Evolutionary conservation across 2,888 invertebrate species (phyloP).

Genomic region (Dryobotodes eremita): DNA sequence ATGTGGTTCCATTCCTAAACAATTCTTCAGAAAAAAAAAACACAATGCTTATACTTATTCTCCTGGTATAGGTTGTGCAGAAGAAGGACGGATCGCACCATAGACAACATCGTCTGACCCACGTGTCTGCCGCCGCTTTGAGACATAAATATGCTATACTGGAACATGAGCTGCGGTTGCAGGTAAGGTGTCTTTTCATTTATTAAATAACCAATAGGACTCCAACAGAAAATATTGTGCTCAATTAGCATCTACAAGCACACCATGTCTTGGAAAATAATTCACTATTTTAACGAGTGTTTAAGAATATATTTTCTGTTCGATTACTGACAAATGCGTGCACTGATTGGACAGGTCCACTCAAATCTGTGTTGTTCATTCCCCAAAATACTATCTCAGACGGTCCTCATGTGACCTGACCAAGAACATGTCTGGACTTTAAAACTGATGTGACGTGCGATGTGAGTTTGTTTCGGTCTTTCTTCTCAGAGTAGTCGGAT

Average conservation of each 20-base stretch:
- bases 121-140: conserved; percentile 85
- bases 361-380: too few species aligned
- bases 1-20: too few species aligned
- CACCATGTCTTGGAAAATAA: neutral
- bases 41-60: conserved; percentile 32
- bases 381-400: neutral
- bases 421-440: neutral
- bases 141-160: conserved; percentile 88
- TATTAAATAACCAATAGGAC: neutral
- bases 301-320: neutral
- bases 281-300: neutral
- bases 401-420: too few species aligned
- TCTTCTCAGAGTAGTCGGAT: neutral
- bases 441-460: neutral
- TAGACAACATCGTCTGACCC: conserved; percentile 82
- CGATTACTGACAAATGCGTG: neutral
- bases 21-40: neutral
- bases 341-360: neutral
- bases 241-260: neutral
- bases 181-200: conserved; percentile 75
- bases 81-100: conserved; percentile 82
- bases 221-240: neutral
- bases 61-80: conserved; percentile 84
- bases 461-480: neutral
- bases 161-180: conserved; percentile 87